A percentile compares a stretch with the other conserved stretches of the same genome.
phyloP scores from a whole-genome alignment of 2,888 invertebrate genomes.

The Mythimna pallens region DNA sequence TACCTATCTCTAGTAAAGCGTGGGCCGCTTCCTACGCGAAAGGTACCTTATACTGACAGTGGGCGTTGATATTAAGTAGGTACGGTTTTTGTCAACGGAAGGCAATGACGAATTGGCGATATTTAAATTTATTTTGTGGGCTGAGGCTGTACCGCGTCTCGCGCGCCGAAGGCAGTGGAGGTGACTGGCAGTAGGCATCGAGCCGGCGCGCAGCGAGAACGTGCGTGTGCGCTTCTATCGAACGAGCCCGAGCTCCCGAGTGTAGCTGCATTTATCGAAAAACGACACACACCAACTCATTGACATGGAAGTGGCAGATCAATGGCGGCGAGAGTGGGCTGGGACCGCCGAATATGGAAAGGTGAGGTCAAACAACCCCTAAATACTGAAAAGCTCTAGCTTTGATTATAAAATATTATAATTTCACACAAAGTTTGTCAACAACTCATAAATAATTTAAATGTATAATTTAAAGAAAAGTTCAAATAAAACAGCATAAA shows the following conservation, averaged over 20 bases:
- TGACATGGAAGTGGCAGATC: slow-evolving; percentile 88
- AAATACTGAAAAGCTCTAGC: slow-evolving; percentile 11
- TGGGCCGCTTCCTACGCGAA: slow-evolving; percentile 81
- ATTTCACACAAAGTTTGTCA: slow-evolving; percentile 32
- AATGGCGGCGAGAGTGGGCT: slow-evolving; percentile 89
- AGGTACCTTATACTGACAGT: slow-evolving; percentile 77
- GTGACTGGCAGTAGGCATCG: slow-evolving; percentile 79
- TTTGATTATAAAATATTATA: slow-evolving; percentile 11
- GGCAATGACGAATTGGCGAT: slow-evolving; percentile 85
- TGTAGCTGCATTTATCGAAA: slow-evolving; percentile 87
- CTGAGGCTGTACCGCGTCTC: slow-evolving; percentile 75
- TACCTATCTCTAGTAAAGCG: slow-evolving; percentile 67
- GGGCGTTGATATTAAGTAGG: slow-evolving; percentile 87
- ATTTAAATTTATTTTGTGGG: slow-evolving; percentile 83
- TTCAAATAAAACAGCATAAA: slow-evolving; percentile 27
- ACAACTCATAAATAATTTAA: slow-evolving; percentile 32
- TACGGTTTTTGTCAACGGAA: slow-evolving; percentile 85
- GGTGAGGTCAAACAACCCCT: slow-evolving; percentile 75
- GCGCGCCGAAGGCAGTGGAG: slow-evolving; percentile 65
- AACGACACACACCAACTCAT: slow-evolving; percentile 68
- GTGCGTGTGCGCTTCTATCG: slow-evolving; percentile 75
- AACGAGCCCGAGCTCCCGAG: slow-evolving; percentile 80
- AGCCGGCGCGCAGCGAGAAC: slow-evolving; percentile 79
- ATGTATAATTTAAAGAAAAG: slow-evolving; percentile 29
- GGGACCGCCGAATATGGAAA: slow-evolving; percentile 89